phyloP scores from a whole-genome alignment of 1,140 invertebrate species.

The Drosophila repletoides region DNA sequence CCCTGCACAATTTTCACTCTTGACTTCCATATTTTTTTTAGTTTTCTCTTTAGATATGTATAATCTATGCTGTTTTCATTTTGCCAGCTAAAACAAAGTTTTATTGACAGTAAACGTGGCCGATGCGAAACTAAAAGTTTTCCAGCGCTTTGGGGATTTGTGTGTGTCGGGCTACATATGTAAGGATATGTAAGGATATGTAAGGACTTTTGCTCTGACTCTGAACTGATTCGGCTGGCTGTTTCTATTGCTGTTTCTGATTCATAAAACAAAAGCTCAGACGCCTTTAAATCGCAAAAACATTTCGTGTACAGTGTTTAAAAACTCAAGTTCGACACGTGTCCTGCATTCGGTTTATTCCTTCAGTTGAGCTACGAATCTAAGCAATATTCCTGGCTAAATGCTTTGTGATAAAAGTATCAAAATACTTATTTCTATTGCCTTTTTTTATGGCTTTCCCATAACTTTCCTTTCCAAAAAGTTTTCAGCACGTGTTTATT shows the following conservation, averaged over 20 bases:
- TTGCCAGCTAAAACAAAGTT: conserved; percentile 65
- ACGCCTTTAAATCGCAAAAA: conserved; percentile 53
- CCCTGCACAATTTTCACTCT: too few relatives aligned
- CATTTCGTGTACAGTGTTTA: conserved; percentile 74
- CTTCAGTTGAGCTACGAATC: not conserved
- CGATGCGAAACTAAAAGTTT: conserved; percentile 71
- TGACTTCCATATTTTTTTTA: not conserved
- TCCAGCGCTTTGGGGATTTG: conserved; percentile 62
- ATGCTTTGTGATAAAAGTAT: conserved; percentile 42
- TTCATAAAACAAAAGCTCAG: conserved; percentile 69
- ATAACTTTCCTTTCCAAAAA: conserved; percentile 53
- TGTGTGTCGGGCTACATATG: conserved; percentile 26
- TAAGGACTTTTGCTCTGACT: conserved; percentile 42
- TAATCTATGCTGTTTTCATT: conserved; percentile 59
- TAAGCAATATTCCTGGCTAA: conserved; percentile 50
- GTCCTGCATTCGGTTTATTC: conserved; percentile 65
- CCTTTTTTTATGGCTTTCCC: conserved; percentile 47
- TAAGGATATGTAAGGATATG: too few relatives aligned
- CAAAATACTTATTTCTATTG: conserved; percentile 56
- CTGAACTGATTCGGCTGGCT: too few relatives aligned
- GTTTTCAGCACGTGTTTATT: conserved; percentile 55
- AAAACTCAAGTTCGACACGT: conserved; percentile 74
- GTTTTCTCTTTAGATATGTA: conserved; percentile 7
- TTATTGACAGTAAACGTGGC: conserved; percentile 79
- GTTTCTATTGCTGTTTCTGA: too few relatives aligned